A percentile compares a stretch with the other conserved stretches of the same genome.
Conservation (phyloP, 23 tunicate genomes). For the Phallusia fumigata region DNA sequence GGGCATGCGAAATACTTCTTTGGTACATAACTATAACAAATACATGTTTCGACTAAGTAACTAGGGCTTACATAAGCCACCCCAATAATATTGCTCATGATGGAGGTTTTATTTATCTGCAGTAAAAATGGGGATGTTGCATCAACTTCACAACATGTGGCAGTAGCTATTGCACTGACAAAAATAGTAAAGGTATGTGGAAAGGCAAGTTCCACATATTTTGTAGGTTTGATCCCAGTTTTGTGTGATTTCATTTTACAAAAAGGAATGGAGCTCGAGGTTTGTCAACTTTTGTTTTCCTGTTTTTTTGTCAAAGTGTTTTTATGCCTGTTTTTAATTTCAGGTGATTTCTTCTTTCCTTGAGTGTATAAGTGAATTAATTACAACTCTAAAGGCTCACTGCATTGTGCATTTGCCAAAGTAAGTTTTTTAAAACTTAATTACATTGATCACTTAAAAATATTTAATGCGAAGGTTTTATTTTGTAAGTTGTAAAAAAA, state of each 20-base stretch:
- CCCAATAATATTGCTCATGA: no score
- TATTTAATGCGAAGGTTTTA: no score
- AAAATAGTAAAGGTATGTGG: not conserved
- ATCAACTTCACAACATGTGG: not conserved
- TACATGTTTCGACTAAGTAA: no score
- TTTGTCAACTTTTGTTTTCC: not conserved
- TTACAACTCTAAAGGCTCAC: conserved; percentile 46
- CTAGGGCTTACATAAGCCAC: no score
- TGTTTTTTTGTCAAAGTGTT: not conserved
- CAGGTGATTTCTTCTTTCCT: conserved; percentile 47
- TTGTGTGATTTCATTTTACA: not conserved
- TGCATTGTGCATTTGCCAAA: conserved; percentile 51
- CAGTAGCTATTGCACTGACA: not conserved
- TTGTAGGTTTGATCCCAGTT: conserved; percentile 5
- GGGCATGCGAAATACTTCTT: not conserved
- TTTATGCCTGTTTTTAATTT: conserved; percentile 5
- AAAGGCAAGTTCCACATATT: not conserved
- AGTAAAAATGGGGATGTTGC: no score
- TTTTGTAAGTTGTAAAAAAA: no score
- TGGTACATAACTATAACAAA: not conserved
- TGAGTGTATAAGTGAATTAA: conserved; percentile 40
- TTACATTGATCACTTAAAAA: no score
- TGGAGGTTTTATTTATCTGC: no score
- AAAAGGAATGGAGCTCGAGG: not conserved
- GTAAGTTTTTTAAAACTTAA: conserved; percentile 16